Evolutionary conservation across 2,797 vertebrate genomes (phyloP).

Genomic region (Phoeniculus purpureus): DNA sequence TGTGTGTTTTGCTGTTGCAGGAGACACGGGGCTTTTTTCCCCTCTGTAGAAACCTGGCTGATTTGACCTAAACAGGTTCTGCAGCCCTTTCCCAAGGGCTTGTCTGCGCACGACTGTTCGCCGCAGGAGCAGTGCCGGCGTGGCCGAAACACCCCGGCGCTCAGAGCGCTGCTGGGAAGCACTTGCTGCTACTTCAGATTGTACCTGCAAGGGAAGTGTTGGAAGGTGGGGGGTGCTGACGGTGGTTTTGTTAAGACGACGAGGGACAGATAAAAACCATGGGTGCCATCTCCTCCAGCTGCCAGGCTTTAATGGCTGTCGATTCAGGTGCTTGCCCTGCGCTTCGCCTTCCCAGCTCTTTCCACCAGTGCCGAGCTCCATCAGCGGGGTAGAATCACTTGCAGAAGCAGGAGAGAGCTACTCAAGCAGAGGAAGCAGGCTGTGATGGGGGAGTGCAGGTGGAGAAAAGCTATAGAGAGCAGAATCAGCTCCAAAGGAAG

Average conservation of each 20-base stretch:
- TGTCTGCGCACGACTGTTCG: slow-evolving; percentile 54
- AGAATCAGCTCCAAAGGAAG: neutral
- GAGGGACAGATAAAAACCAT: neutral
- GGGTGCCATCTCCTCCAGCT: neutral
- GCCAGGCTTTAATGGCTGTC: neutral
- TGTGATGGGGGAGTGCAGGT: neutral
- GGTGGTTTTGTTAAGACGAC: neutral
- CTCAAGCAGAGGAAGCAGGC: neutral
- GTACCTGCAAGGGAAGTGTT: slow-evolving; percentile 6
- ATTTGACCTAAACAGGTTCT: slow-evolving; percentile 62
- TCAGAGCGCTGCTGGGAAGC: neutral
- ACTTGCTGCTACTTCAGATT: slow-evolving; percentile 31
- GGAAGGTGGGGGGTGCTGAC: neutral
- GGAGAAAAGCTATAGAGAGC: neutral
- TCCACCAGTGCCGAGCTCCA: neutral
- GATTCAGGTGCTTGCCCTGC: neutral
- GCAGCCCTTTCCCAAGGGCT: slow-evolving; percentile 40
- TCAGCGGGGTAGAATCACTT: neutral
- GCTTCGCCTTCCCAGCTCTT: neutral
- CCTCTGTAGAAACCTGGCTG: slow-evolving; percentile 20
- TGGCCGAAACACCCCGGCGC: slow-evolving; percentile 29
- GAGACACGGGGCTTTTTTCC: neutral
- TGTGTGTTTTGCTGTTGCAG: slow-evolving; percentile 50
- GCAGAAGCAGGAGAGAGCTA: neutral
- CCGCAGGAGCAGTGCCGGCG: slow-evolving; percentile 21